A percentile compares a stretch with the other conserved stretches of the same genome.
Evolutionary conservation across 1,140 invertebrate species (phyloP).

Genomic region (Pogonus chalceus): DNA sequence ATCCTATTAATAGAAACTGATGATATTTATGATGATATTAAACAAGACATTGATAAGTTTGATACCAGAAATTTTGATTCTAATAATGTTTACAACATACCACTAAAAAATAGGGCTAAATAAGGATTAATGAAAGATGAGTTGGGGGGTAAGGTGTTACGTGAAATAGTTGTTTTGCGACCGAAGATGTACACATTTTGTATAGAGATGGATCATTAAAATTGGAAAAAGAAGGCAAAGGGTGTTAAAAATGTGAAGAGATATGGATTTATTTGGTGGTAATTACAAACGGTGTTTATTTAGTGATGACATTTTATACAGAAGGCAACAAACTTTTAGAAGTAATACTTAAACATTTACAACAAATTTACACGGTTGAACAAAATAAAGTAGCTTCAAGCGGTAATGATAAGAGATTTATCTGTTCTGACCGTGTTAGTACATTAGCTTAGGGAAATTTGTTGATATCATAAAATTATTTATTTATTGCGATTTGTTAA

Average conservation of each 20-base stretch:
- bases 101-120: conserved; percentile 31
- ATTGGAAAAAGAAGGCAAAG: neutral
- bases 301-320: neutral
- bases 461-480: too few species aligned
- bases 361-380: neutral
- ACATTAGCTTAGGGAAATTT: too few species aligned
- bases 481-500: too few species aligned
- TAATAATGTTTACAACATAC: conserved; percentile 8
- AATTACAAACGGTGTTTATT: too few species aligned
- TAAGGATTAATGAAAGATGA: conserved; percentile 39
- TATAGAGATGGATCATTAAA: neutral
- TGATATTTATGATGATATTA: conserved; percentile 3
- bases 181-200: conserved; percentile 28
- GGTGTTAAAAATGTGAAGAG: too few species aligned
- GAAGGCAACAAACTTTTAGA: neutral
- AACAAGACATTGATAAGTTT: conserved; percentile 8
- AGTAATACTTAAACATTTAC: neutral
- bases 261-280: too few species aligned
- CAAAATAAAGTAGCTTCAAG: neutral
- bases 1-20: conserved; percentile 13
- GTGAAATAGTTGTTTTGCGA: conserved; percentile 27
- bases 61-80: conserved; percentile 8
- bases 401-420: too few species aligned
- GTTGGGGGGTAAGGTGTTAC: conserved; percentile 22
- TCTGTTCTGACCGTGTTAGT: too few species aligned